Base-by-base conservation (phyloP, 1,140 invertebrate species). In the Drosophila parabipectinata region DNA sequence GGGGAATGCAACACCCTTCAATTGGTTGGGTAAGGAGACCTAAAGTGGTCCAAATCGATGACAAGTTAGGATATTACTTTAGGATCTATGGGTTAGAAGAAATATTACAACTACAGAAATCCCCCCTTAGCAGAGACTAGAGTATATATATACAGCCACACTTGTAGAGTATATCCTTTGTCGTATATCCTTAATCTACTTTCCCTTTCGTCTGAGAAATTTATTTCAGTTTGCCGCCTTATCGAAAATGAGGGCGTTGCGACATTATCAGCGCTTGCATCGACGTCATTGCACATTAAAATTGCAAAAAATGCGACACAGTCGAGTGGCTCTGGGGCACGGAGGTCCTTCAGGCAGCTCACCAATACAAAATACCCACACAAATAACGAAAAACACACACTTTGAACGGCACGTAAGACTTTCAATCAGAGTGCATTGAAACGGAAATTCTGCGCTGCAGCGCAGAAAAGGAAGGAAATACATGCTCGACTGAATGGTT, bases 361-460 rank as follows among this genome's bases (percentile, higher is more conserved):
- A 76, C 63, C 47, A 47, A 45, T 24, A 60, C 55, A 44, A 37
- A 48, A 61, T 60, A 61, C 28, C 30, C 34, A 21, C 44, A 48
- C 24, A 54, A 48, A 61, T 60, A 61, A 39, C 30, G 34, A 21
- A 45, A 48, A 14, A 54, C 28, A 61, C 14, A 44, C 18, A 26
- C 10, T 6, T 9, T 12, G n/a, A 64, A 44, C 41, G 66, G 79
- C 66, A 78, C 82, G 78, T 85, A 88, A 88, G 83, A 88, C 83
- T 87, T 87, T 87, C 82, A 87, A 87, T 87, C 82, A 87, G 79
- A 72, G 57, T 76, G 75, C 83, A 87, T 79, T 88, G 82, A 74
- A 87, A 87, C 75, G 82, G 79, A 87, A 87, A 87, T 87, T 88
- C 82, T 82, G 82, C 78, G 79, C 82, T 87, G 83, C 82, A 88